phyloP scores from a whole-genome alignment of 2,888 invertebrate genomes.

The Chaitophorus viminalis region DNA sequence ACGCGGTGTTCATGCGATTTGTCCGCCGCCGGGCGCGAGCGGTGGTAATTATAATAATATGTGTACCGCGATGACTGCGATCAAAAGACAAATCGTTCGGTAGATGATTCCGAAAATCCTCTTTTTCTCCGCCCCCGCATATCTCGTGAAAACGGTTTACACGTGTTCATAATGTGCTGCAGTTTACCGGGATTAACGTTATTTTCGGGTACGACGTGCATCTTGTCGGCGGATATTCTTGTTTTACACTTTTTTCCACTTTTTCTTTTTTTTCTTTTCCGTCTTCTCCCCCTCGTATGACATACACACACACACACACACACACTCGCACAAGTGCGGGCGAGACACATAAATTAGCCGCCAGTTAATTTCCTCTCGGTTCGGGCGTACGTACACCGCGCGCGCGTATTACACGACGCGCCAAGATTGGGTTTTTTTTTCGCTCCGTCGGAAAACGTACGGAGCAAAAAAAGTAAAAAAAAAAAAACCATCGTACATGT shows the following conservation, averaged over 20 bases:
- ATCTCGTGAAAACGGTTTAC: constrained; percentile 18
- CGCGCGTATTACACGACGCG: not conserved
- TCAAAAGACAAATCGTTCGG: constrained; percentile 50
- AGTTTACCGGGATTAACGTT: constrained; percentile 48
- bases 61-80: not conserved
- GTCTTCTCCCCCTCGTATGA: not conserved
- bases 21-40: constrained; percentile 6
- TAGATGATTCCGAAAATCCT: constrained; percentile 35
- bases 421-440: constrained; percentile 10
- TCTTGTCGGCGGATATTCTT: constrained; percentile 43
- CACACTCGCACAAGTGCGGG: too few relatives aligned
- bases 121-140: not conserved
- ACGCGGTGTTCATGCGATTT: constrained; percentile 57
- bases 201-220: constrained; percentile 25
- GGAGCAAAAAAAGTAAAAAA: not conserved
- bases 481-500: not conserved
- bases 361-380: constrained; percentile 52
- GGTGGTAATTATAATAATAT: not conserved
- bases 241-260: not conserved
- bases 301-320: not conserved
- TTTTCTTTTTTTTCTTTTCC: not conserved
- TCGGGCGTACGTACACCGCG: constrained; percentile 26
- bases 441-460: not conserved
- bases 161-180: not conserved
- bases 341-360: constrained; percentile 53